Evolutionary conservation across 2,888 invertebrate genomes (phyloP).

Genomic region (Leucoma salicis): DNA sequence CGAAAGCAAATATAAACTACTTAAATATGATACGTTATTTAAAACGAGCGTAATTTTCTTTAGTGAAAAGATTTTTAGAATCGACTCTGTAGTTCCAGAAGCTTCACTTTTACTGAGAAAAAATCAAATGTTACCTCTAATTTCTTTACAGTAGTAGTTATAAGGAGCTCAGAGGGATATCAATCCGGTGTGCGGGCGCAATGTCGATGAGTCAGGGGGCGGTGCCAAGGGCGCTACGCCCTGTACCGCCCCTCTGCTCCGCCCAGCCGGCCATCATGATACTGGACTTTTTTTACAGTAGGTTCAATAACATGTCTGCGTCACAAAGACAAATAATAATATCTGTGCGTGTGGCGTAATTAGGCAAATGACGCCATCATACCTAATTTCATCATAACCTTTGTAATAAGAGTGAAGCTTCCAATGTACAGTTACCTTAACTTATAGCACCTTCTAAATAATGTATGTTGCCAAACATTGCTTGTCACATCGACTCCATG

Average conservation of each 20-base stretch:
- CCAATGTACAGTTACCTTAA: background rate
- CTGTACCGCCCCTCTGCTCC: conserved; percentile 61
- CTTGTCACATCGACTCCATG: conserved; percentile 39
- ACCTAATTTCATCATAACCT: background rate
- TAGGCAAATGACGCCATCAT: background rate
- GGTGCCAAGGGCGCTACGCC: conserved; percentile 77
- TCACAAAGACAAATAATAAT: conserved; percentile 34
- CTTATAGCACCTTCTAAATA: conserved; percentile 29
- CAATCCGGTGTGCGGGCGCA: conserved; percentile 50
- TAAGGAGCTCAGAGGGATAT: background rate
- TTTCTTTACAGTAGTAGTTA: no score
- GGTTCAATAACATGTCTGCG: conserved; percentile 45
- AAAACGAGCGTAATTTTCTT: no score
- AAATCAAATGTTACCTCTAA: no score
- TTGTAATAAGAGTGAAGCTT: background rate
- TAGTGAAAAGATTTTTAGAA: no score
- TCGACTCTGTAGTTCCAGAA: no score
- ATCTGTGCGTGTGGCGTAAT: background rate
- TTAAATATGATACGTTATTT: no score
- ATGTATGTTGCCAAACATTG: conserved; percentile 74
- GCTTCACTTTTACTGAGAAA: no score
- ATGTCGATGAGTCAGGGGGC: conserved; percentile 68
- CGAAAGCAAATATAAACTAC: no score
- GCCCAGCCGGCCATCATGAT: conserved; percentile 75
- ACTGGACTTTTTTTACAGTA: conserved; percentile 73